These are phyloP conservation scores for Champsocephalus gunnari DNA, from an alignment of 2,797 vertebrate genomes.

Conservation along the genomic window DNA sequence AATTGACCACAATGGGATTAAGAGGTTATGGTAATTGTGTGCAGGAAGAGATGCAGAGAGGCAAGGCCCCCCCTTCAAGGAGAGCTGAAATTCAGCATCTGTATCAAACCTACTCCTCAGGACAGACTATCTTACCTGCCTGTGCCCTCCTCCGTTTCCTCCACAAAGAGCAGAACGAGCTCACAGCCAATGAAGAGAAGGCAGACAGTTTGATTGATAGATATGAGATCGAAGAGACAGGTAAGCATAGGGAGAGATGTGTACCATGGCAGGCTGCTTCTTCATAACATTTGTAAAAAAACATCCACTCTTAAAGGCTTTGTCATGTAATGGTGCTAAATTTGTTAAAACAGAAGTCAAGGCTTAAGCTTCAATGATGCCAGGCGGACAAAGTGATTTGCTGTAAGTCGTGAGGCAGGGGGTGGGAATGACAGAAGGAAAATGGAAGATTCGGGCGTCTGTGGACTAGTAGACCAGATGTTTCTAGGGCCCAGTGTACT, in stretches of 20 bases:
- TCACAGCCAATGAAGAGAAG: slow-evolving; percentile 48
- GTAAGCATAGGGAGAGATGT: slow-evolving; percentile 71
- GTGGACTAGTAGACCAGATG: slow-evolving; percentile 52
- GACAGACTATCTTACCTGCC: slow-evolving; percentile 63
- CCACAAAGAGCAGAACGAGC: slow-evolving; percentile 80
- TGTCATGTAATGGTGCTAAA: slow-evolving; percentile 28
- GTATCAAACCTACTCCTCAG: slow-evolving; percentile 77
- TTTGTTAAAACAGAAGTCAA: slow-evolving; percentile 40
- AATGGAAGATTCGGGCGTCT: slow-evolving; percentile 30
- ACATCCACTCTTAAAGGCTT: neutral
- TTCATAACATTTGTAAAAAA: slow-evolving; percentile 23
- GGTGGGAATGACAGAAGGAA: slow-evolving; percentile 42
- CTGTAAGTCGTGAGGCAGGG: slow-evolving; percentile 31
- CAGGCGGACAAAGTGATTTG: slow-evolving; percentile 36
- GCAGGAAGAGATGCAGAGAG: slow-evolving; percentile 65
- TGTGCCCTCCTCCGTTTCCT: slow-evolving; percentile 83
- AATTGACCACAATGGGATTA: neutral
- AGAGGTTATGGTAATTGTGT: slow-evolving; percentile 26
- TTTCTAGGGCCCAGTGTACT: slow-evolving; percentile 26
- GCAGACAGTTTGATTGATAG: slow-evolving; percentile 83
- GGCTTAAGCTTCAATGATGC: slow-evolving; percentile 12
- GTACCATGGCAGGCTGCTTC: slow-evolving; percentile 11
- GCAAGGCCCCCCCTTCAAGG: slow-evolving; percentile 53
- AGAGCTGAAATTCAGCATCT: slow-evolving; percentile 82
- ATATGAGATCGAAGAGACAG: slow-evolving; percentile 88